Evolutionary conservation across 2,797 vertebrate species (phyloP).

Genomic region (Pangasius krempfi): DNA sequence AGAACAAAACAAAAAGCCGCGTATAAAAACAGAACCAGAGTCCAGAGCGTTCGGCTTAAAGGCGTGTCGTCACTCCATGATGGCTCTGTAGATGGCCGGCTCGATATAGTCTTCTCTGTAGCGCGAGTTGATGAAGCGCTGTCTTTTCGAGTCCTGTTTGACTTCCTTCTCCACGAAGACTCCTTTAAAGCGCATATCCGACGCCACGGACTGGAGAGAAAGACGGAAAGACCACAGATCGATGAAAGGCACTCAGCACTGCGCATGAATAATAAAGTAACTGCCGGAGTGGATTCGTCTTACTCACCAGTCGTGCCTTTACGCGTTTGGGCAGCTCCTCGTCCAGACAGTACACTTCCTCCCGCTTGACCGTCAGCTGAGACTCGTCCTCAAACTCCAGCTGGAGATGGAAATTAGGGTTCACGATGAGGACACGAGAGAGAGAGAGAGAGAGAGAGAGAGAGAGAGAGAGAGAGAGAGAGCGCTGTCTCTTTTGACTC

Average conservation of each 20-base stretch:
- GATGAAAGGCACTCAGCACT: not conserved
- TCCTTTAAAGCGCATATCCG: slow-evolving; percentile 95
- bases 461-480: not conserved
- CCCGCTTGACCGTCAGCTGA: slow-evolving; percentile 89
- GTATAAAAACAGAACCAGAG: not conserved
- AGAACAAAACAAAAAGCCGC: not conserved
- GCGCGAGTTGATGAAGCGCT: slow-evolving; percentile 93
- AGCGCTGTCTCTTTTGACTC: no score
- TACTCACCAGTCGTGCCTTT: slow-evolving; percentile 88
- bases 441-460: not conserved
- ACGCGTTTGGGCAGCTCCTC: slow-evolving; percentile 96
- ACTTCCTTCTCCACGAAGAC: slow-evolving; percentile 91
- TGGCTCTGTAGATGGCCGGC: slow-evolving; percentile 89
- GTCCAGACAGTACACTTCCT: slow-evolving; percentile 93
- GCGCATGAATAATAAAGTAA: not conserved
- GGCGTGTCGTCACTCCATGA: slow-evolving; percentile 86
- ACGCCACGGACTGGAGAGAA: slow-evolving; percentile 86
- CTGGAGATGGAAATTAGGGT: slow-evolving; percentile 62
- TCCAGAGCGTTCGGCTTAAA: no score
- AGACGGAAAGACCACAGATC: not conserved
- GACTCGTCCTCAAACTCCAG: slow-evolving; percentile 97
- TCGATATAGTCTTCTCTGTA: slow-evolving; percentile 97
- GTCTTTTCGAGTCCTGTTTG: slow-evolving; percentile 91
- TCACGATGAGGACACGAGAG: not conserved
- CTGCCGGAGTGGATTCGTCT: not conserved